Percentiles rank a stretch among this genome's conserved stretches.
These are phyloP conservation scores for Apamea sordens DNA, from an alignment of 2,888 invertebrate species.

Conservation along the genomic window DNA sequence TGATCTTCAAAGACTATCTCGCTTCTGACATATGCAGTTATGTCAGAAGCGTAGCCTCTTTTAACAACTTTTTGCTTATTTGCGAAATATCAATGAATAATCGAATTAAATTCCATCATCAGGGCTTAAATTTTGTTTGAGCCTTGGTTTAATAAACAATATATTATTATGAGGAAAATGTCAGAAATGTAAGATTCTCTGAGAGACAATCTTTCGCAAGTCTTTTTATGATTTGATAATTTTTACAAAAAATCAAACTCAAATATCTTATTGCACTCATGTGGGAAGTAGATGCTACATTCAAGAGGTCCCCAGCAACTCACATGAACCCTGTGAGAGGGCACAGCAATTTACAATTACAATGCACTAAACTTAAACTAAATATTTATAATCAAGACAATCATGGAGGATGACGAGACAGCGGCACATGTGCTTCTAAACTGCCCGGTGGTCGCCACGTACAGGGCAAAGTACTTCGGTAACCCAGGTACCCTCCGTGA, in stretches of 20 bases:
- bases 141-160: not conserved
- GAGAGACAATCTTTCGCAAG: not conserved
- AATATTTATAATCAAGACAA: not conserved
- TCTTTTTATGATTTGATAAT: not conserved
- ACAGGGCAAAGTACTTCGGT: not conserved
- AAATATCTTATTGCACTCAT: not conserved
- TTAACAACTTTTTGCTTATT: not conserved
- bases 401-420: not conserved
- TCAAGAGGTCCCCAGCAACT: not conserved
- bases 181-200: not conserved
- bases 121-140: not conserved
- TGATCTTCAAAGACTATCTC: conserved; percentile 12
- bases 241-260: not conserved
- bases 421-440: too few relatives aligned
- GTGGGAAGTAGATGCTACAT: not conserved
- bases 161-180: not conserved
- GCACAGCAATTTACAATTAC: not conserved
- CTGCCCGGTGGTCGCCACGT: not conserved
- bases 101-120: not conserved
- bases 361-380: not conserved
- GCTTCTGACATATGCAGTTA: conserved; percentile 14
- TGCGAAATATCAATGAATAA: not conserved
- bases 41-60: not conserved
- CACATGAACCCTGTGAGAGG: not conserved
- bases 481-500: not conserved